Evolutionary conservation across 1,140 invertebrate genomes (phyloP).

Genomic region (Choristoneura fumiferana): DNA sequence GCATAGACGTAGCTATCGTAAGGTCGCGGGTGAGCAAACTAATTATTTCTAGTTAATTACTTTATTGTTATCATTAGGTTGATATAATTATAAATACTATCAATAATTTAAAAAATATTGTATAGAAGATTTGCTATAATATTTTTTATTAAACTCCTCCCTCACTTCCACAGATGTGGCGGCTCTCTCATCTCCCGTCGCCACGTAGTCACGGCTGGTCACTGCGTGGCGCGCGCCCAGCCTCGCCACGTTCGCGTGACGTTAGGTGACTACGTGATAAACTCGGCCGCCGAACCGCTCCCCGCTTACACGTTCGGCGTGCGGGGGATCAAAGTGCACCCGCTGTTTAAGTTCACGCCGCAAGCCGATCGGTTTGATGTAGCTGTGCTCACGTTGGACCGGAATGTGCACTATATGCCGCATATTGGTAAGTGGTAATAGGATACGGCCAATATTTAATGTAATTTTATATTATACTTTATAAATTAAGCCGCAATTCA

Average conservation of each 20-base stretch:
- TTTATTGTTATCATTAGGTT: too few relatives aligned
- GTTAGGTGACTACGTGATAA: constrained; percentile 95
- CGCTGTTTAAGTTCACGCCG: constrained; percentile 96
- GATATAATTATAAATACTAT: too few relatives aligned
- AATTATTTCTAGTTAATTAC: too few relatives aligned
- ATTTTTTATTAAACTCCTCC: background rate
- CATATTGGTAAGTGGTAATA: constrained; percentile 85
- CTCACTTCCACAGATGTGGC: constrained; percentile 88
- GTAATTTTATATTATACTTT: too few relatives aligned
- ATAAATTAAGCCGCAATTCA: too few relatives aligned
- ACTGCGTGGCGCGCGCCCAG: constrained; percentile 95
- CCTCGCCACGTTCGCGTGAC: constrained; percentile 94
- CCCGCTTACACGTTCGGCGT: constrained; percentile 95
- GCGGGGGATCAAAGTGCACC: constrained; percentile 92
- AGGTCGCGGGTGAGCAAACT: too few relatives aligned
- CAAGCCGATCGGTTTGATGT: constrained; percentile 95
- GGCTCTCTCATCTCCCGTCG: constrained; percentile 94
- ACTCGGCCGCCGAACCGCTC: constrained; percentile 93
- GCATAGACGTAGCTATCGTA: too few relatives aligned
- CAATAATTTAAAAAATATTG: too few relatives aligned
- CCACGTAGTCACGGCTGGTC: constrained; percentile 97
- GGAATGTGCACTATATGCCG: constrained; percentile 93
- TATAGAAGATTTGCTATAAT: too few relatives aligned
- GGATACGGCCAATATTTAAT: too few relatives aligned
- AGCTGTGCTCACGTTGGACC: constrained; percentile 91